A percentile compares a stretch with the other conserved stretches of the same genome.
Conservation (phyloP, 1,140 invertebrate species). For the silkworm (Bombyx mori) region ASM3026992v2 NC_085116.1:2638501-2639000, state of each 20-base stretch:
- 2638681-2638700: not conserved
- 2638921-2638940: not conserved
- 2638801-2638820: slow-evolving; percentile 73
- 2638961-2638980: slow-evolving; percentile 79
- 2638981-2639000: slow-evolving; percentile 95
- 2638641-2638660: too few relatives aligned
- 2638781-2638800: slow-evolving; percentile 86
- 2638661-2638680: too few relatives aligned
- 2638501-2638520: too few relatives aligned
- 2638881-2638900: not conserved
- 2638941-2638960: not conserved
- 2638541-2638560: too few relatives aligned
- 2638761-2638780: slow-evolving; percentile 82
- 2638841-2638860: not conserved
- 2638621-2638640: too few relatives aligned
- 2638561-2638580: too few relatives aligned
- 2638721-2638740: slow-evolving; percentile 17
- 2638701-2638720: too few relatives aligned
- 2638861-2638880: not conserved
- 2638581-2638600: too few relatives aligned
- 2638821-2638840: not conserved
- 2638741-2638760: slow-evolving; percentile 36
- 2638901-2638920: not conserved
- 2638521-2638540: too few relatives aligned
- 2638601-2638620: too few relatives aligned